Base-by-base conservation (phyloP, 1,140 invertebrate species). In the Drosophila equinoxialis region DNA sequence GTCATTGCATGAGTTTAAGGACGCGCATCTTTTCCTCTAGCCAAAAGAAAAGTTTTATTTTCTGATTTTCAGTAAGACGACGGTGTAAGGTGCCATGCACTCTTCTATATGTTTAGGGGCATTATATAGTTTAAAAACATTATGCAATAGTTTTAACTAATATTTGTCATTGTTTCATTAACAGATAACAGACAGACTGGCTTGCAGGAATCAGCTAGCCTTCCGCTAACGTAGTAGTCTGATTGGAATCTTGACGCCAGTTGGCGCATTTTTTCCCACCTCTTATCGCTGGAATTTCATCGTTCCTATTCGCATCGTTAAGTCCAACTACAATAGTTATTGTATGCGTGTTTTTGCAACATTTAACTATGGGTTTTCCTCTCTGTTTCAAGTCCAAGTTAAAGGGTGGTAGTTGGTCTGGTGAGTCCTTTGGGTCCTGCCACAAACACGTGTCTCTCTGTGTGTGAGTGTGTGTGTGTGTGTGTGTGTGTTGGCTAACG, bases 401-500 rank as follows among this genome's bases (percentile, higher is more conserved):
- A 11, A 59, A 20, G 57, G 57, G 14, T 17, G 20, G 51, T 11
- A 13, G 8, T 37, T 11, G 37, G 45, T 51, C 45, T 17, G 23
- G 45, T 7, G 45, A 11, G 45, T 51, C 17, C 45, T 51, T 20
- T 10, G 45, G 45, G 45, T 48, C 14, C 14, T 48, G 45, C 45
- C 45, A 23, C 45, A 51, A 51, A 51, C 45, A 51, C 45, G 45
- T 51, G 57, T 59, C 57, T 7, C 13, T 26, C 3, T 48, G 17
- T 17, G 10, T 26, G 30, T 6, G 30, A 30, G 13, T 17, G n/a
- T 11, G 39, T 61, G 14, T 63, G 59, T 45, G 35, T 26, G 41
- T 30, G 64, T 45, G 35, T 26, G 41, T 30, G 64, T 37, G 51
- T 57, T 79, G 79, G 84, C 80, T 87, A 87, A 87, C 84, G 84